Evolutionary conservation across 1,140 invertebrate genomes (phyloP), one percentile per base, ranked within the genome.

Genomic region (Drosophila oshimai): DNA sequence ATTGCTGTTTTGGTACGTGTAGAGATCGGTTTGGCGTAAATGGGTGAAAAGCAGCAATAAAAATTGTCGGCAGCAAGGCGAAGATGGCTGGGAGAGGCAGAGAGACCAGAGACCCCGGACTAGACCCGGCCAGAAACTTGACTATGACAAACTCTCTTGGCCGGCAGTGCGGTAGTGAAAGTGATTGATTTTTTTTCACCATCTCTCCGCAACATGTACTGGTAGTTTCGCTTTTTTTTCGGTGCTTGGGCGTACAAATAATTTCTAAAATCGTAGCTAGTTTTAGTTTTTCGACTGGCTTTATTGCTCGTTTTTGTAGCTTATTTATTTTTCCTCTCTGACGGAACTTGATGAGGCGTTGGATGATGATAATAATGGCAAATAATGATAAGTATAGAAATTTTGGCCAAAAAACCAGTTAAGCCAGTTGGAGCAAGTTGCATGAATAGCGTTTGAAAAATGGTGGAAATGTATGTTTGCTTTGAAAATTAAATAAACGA

Each of bases 1-100:
- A n/a, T 28, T 50, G 33, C 13, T 53, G 36, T 13, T 71, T 69
- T 79, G 50, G 46, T 80, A 80, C 65, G 77, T 80, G 67, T 81
- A 44, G 60, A 61, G 39, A 72, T 77, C 53, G 65, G 50, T 51
- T 50, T 46, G 46, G 49, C 67, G 74, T 67, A 79, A 83, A 83
- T 79, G 60, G 79, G 74, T 84, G 79, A 86, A 83, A 83, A 79
- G 74, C 60, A 73, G 50, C 58, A 65, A 83, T 60, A 83, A 84
- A 83, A 84, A 78, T 78, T 70, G 78, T 84, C 49, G 70, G 68
- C 17, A 13, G 7, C 51, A 26, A 7, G 12, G 24, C 31, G 37
- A 26, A 26, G 26, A 29, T 29, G 37, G 31, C 10, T 22, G 50
- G 13, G 13, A 42, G 37, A 26, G 34, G 39, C 49, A 15, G 17